phyloP scores from a whole-genome alignment of 1,140 invertebrate species.

The Matsumurasca onukii region DNA sequence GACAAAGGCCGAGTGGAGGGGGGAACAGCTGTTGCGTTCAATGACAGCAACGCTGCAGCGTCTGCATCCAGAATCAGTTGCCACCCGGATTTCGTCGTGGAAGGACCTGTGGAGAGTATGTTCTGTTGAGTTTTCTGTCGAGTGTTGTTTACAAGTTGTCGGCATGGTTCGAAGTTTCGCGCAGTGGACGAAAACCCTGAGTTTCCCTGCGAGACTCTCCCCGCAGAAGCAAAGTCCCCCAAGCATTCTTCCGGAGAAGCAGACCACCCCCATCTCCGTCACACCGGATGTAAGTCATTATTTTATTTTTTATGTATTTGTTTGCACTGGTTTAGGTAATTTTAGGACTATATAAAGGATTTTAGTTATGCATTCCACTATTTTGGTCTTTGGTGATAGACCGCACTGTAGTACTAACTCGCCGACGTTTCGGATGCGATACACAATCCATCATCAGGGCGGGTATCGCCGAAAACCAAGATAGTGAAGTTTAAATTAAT shows the following conservation, averaged over 20 bases:
- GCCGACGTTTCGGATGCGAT: no score
- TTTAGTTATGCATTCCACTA: no score
- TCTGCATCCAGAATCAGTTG: neutral
- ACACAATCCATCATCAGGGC: no score
- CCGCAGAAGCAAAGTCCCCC: conserved; percentile 60
- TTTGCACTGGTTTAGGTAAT: no score
- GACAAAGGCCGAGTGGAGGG: conserved; percentile 18
- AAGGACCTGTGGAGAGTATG: neutral
- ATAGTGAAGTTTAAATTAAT: no score
- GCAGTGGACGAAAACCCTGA: conserved; percentile 85
- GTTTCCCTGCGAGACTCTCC: conserved; percentile 79
- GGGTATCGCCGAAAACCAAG: no score
- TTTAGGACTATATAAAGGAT: no score
- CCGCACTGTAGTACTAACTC: no score
- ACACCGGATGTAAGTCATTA: conserved; percentile 42
- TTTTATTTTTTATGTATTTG: no score
- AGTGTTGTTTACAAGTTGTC: neutral
- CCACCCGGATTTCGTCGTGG: neutral
- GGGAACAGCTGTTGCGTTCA: neutral
- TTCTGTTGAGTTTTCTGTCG: neutral
- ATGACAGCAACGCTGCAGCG: neutral
- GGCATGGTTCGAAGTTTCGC: conserved; percentile 78
- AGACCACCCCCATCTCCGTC: conserved; percentile 34
- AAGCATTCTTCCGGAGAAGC: conserved; percentile 24
- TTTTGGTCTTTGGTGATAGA: no score